Evolutionary conservation across 2,888 invertebrate genomes (phyloP).

Genomic region (Drosophila merina): DNA sequence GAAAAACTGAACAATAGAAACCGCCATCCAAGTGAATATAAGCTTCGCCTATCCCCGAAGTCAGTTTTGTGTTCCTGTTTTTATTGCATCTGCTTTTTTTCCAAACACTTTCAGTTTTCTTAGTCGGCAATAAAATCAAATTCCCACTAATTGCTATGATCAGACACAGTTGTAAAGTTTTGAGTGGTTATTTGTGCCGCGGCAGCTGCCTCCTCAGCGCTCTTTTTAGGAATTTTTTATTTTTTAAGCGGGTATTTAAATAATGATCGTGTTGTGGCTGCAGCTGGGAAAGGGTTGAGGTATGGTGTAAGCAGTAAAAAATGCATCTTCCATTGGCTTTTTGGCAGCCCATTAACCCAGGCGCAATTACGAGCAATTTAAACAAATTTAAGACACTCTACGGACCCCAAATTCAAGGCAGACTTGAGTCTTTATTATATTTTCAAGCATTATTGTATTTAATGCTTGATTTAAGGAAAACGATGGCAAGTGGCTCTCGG

Average conservation of each 20-base stretch:
- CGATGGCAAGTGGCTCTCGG: neutral
- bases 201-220: conserved; percentile 37
- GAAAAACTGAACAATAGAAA: no score
- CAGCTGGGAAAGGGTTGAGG: conserved; percentile 27
- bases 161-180: conserved; percentile 81
- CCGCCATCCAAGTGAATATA: neutral
- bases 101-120: conserved; percentile 53
- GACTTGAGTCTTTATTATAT: conserved; percentile 2
- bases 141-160: conserved; percentile 82
- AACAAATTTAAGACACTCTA: conserved; percentile 59
- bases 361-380: conserved; percentile 70
- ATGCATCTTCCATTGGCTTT: conserved; percentile 37
- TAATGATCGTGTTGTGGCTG: conserved; percentile 25
- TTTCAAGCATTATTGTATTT: neutral
- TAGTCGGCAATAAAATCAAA: conserved; percentile 77
- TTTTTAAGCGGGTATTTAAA: conserved; percentile 33
- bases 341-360: conserved; percentile 52
- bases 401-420: conserved; percentile 2
- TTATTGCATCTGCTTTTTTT: conserved; percentile 2
- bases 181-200: conserved; percentile 51
- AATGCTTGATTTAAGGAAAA: neutral
- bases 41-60: neutral
- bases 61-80: neutral
- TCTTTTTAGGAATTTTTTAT: conserved; percentile 30
- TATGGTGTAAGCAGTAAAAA: conserved; percentile 12